phyloP scores from a whole-genome alignment of 1,140 invertebrate species.

The Rhopalosiphum maidis region DNA sequence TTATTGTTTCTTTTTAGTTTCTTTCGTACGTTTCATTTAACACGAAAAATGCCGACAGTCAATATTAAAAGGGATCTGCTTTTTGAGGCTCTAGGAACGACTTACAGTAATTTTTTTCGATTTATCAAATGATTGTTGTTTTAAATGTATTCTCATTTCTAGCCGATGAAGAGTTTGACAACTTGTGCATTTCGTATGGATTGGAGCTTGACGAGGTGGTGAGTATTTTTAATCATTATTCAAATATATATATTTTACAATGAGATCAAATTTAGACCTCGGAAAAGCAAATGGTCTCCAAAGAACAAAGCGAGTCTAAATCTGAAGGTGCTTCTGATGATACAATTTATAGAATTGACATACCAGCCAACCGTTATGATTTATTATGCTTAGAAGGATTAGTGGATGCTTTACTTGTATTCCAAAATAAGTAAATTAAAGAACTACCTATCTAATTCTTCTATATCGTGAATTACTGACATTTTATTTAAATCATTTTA shows the following conservation, averaged over 20 bases:
- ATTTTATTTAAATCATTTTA: conserved; percentile 36
- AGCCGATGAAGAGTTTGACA: conserved; percentile 96
- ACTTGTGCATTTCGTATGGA: conserved; percentile 96
- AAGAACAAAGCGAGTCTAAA: conserved; percentile 81
- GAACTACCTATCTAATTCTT: background rate
- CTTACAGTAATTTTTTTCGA: conserved; percentile 71
- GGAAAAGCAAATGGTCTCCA: conserved; percentile 76
- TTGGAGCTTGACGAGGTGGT: conserved; percentile 98
- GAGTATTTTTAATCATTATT: conserved; percentile 63
- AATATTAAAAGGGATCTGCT: conserved; percentile 84
- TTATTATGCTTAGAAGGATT: conserved; percentile 95
- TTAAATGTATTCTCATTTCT: conserved; percentile 62
- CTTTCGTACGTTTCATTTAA: background rate
- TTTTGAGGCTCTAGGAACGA: conserved; percentile 78
- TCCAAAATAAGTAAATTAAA: conserved; percentile 81
- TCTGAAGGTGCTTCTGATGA: conserved; percentile 74
- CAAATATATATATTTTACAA: background rate
- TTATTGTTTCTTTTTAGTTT: background rate
- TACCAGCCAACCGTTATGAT: conserved; percentile 98
- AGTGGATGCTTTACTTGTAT: conserved; percentile 82
- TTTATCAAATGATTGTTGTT: background rate
- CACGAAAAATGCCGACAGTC: conserved; percentile 83
- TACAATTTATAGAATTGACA: conserved; percentile 94
- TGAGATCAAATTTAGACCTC: conserved; percentile 9
- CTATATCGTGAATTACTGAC: background rate